Evolutionary conservation across 2,888 invertebrate genomes (phyloP), one percentile per base, ranked within the genome.

Genomic region (Erpobdella octoculata): DNA sequence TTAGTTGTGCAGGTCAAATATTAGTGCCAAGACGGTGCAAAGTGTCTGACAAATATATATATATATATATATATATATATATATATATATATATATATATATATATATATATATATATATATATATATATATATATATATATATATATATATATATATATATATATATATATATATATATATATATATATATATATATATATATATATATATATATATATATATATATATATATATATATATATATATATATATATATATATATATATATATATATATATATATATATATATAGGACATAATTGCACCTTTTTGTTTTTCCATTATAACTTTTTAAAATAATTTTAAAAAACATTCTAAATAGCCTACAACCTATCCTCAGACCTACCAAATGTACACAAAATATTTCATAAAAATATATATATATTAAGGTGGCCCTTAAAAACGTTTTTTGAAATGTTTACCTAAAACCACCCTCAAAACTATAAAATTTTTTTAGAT

Each of bases 91-190:
- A n/a, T 41, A 41, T n/a, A n/a, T 41, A n/a, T 41, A n/a, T 41
- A 41, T 41, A n/a, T 41, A 41, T 41, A n/a, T 41, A n/a, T 41
- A n/a, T 41, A 15, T 41, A n/a, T 41, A 15, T 41, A n/a, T n/a
- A 41, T 41, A n/a, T 41, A 41, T 41, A n/a, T 41, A 41, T 41
- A n/a, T 41, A 41, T 41, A 41, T 41, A 41, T 41, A n/a, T 41
- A 59, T 41, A n/a, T 41, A 41, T 41, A n/a, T 41, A 41, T 41
- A n/a, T 41, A 41, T 41, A n/a, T 41, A 41, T 41, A n/a, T 41
- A 15, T 41, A n/a, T 41, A 41, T 41, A n/a, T 41, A 41, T 41
- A n/a, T 41, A 41, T 41, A n/a, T 41, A 41, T 41, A n/a, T 41
- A 41, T 41, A n/a, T 41, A 41, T 41, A n/a, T 41, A 41, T 41